A percentile compares a stretch with the other conserved stretches of the same genome.
These are phyloP conservation scores for Anniella stebbinsi DNA, from an alignment of 2,797 vertebrate species.

Conservation along the genomic window DNA sequence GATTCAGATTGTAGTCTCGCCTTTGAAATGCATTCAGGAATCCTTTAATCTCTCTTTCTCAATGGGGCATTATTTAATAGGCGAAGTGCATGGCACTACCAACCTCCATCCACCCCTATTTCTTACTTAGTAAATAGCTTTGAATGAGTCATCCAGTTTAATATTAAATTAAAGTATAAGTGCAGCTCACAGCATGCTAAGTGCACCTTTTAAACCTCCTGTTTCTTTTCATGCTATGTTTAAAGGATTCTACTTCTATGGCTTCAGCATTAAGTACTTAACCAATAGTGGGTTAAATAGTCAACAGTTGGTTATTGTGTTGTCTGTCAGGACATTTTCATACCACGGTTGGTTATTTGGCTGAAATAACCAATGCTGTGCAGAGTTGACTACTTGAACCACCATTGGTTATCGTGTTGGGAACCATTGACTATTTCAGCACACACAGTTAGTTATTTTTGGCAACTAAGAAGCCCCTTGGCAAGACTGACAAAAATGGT, in stretches of 20 bases:
- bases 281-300: too few species aligned
- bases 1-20: constrained; percentile 19
- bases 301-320: too few species aligned
- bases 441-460: too few species aligned
- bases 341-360: too few species aligned
- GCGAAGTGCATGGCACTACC: constrained; percentile 36
- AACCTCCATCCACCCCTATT: constrained; percentile 10
- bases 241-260: background rate
- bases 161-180: constrained; percentile 45
- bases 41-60: constrained; percentile 23
- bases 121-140: constrained; percentile 33
- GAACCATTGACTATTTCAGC: too few species aligned
- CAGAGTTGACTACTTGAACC: too few species aligned
- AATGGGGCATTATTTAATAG: constrained; percentile 37
- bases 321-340: too few species aligned
- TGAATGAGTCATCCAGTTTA: constrained; percentile 33
- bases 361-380: too few species aligned
- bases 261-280: background rate
- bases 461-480: too few species aligned
- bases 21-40: background rate
- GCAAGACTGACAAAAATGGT: too few species aligned
- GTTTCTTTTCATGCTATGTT: background rate
- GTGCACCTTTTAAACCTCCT: background rate
- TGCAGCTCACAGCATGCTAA: constrained; percentile 32
- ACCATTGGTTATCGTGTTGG: too few species aligned